Evolutionary conservation across 64 coral and sea anemone species (phyloP), one percentile per base, ranked within the genome.

Genomic region (Platygyra sinensis): DNA sequence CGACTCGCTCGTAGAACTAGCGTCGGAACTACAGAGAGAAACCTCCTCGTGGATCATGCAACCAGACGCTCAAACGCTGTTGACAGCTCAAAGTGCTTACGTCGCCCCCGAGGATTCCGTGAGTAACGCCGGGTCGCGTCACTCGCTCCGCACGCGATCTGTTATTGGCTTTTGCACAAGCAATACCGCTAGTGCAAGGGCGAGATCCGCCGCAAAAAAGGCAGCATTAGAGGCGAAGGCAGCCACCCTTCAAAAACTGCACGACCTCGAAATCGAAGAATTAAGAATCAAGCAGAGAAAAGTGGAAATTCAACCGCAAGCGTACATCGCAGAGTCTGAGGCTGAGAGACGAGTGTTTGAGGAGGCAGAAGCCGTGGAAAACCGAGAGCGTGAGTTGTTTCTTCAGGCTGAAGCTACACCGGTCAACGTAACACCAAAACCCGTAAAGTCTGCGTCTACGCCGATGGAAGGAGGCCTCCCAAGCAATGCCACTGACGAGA

Each of bases 201-300:
- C 86, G 20, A 91, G 60, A 38, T 79, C 94, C 6, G 59, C 86
- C 3, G 78, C 79, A 19, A 89, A 89, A 81, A 82, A 84, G 79
- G 89, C 79, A 4, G 89, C 89, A n/a, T 50, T 95, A 61, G 89
- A 92, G 72, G 94, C 94, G 54, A 92, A 79, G 29, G 78, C 4
- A 73, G 33, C 78, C 55, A 38, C 72, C 24, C 79, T 95, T 19
- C 63, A 92, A 85, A 33, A 59, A 32, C 52, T 72, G 16, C 24
- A 76, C 33, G 33, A 36, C 33, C 33, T 36, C 33, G 33, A 36
- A 3, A 36, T 36, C 33, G 33, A 36, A 36, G 33, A 36, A 36
- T 36, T 36, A 3, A 36, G 33, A 3, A 36, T 36, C 33, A 36
- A 36, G 33, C 33, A 36, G 3, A 36, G 33, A 36, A 36, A 36